Evolutionary conservation across 2,888 invertebrate species (phyloP).

Genomic region (Eupithecia subumbrata): DNA sequence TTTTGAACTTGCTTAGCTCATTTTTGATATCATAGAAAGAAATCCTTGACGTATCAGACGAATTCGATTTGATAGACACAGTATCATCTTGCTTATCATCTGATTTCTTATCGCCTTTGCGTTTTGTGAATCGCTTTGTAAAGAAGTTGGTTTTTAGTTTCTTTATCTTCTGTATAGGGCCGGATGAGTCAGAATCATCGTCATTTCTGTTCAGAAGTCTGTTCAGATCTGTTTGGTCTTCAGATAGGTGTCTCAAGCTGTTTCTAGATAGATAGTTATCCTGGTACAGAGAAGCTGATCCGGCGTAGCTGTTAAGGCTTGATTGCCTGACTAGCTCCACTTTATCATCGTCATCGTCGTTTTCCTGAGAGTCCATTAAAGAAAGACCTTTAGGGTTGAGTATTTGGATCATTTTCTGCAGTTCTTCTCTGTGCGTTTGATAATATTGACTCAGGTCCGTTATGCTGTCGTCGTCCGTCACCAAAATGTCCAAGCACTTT

Average conservation of each 20-base stretch:
- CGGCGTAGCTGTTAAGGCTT: conserved; percentile 66
- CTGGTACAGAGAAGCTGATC: conserved; percentile 70
- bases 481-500: conserved; percentile 86
- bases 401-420: conserved; percentile 69
- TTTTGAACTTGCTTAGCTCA: conserved; percentile 73
- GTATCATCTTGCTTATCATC: conserved; percentile 71
- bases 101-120: conserved; percentile 73
- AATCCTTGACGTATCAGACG: conserved; percentile 77
- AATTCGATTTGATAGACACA: conserved; percentile 79
- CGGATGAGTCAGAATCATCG: conserved; percentile 74
- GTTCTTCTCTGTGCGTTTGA: conserved; percentile 72
- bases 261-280: conserved; percentile 68
- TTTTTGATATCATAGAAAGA: conserved; percentile 74
- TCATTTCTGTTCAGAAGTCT: conserved; percentile 82
- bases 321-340: conserved; percentile 61
- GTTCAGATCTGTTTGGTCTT: conserved; percentile 75
- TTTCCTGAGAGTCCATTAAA: conserved; percentile 70
- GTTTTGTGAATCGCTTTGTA: conserved; percentile 84
- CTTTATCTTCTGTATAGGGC: conserved; percentile 81
- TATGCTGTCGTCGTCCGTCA: conserved; percentile 74
- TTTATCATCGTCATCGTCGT: conserved; percentile 73
- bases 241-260: conserved; percentile 70
- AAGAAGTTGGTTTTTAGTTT: conserved; percentile 86
- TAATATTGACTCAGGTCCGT: conserved; percentile 74
- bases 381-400: conserved; percentile 71